A percentile compares a stretch with the other conserved stretches of the same genome.
These are phyloP conservation scores for Heliocidaris erythrogramma DNA, from an alignment of 35 echinoderm and acorn worm genomes.

Conservation along the genomic window DNA sequence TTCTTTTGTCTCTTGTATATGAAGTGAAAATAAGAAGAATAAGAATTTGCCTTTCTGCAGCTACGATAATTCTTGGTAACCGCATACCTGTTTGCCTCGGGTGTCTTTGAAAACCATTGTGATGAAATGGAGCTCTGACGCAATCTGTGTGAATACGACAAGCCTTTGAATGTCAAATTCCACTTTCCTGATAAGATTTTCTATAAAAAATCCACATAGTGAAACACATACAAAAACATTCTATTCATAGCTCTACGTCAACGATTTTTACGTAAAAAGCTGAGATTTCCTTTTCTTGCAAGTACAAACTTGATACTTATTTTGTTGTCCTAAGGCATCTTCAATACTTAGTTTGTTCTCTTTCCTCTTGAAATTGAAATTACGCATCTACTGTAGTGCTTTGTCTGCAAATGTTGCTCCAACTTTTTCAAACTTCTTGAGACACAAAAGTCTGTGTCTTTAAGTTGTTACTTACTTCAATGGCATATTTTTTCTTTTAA, in stretches of 20 bases:
- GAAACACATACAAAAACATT: too few species aligned
- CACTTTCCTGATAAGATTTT: neutral
- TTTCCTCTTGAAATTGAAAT: neutral
- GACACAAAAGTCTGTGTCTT: too few species aligned
- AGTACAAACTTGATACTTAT: neutral
- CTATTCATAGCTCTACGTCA: neutral
- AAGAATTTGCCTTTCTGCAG: neutral
- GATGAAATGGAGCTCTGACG: neutral
- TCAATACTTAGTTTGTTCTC: neutral
- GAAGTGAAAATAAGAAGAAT: neutral
- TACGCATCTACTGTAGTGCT: too few species aligned
- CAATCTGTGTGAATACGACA: neutral
- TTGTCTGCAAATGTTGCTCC: too few species aligned
- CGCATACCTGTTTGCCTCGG: neutral
- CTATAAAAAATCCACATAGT: neutral
- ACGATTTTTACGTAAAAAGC: neutral
- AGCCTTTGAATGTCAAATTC: constrained; percentile 1
- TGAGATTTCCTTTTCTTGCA: neutral
- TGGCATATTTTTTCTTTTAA: too few species aligned
- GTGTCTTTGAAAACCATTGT: neutral
- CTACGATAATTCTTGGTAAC: neutral
- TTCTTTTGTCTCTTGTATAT: neutral
- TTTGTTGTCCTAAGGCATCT: neutral
- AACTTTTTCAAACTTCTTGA: too few species aligned
- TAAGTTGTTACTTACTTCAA: too few species aligned